Base-by-base conservation (phyloP, 2,113 vertebrate species). In the Gobius niger region DNA sequence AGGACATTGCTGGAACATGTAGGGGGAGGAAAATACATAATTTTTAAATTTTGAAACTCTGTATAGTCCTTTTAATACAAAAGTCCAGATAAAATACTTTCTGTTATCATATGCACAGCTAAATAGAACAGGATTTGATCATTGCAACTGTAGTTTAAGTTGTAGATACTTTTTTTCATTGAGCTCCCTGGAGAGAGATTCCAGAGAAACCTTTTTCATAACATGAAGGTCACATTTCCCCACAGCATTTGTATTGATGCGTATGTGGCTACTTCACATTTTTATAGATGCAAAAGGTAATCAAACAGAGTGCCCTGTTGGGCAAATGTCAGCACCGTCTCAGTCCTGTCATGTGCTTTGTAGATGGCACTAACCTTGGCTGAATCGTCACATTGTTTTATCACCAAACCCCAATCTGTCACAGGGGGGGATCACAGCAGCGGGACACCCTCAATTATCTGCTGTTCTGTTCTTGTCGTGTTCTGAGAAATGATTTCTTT, bases 241-340 rank as follows among this genome's bases (percentile, higher is more conserved):
- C 40, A 15, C 51, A 46, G 5, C 65, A 67, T 79, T 67, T 71
- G 60, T 56, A 82, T 65, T 68, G 56, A 50, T 0, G 47, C 15
- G 2, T 52, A 13, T 69, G 10, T 63, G 46, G 63, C 66, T 49
- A 64, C 64, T 64, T 75, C 50, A 72, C 60, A 67, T 34, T 72
- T 65, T 66, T 73, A 66, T 71, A 76, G 52, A 54, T 54, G 52
- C 18, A 24, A 11, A 72, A 82, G 24, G 81, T 73, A 78, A 68
- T 79, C 63, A 47, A 67, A 69, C 77, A 63, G 73, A 82, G 65
- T 70, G 65, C 67, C 68, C 71, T 68, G 47, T 82, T 57, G 46
- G 46, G 19, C 60, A 68, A 63, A 71, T 40, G 65, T 71, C 41
- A 70, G 53, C 42, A 67, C 15, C 56, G 42, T 13, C 59, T 54